These are phyloP conservation scores for Distichodus sexfasciatus DNA, from an alignment of 2,797 vertebrate genomes.

Conservation along the genomic window DNA sequence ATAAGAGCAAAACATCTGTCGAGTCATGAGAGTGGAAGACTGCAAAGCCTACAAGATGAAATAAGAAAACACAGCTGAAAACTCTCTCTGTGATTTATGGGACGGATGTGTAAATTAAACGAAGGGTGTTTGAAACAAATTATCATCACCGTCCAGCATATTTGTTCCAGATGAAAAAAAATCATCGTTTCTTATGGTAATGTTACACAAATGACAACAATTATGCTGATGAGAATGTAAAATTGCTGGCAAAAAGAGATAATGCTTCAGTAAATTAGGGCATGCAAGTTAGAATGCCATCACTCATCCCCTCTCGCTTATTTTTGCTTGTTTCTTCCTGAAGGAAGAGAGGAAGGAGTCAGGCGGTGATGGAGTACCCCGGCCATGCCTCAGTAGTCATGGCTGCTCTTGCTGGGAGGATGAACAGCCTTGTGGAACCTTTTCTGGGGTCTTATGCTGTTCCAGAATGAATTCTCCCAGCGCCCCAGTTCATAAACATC, in stretches of 20 bases:
- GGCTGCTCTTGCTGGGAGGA: conserved; percentile 52
- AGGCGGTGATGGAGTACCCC: conserved; percentile 45
- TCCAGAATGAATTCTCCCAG: not conserved
- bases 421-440: conserved; percentile 56
- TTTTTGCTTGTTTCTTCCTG: conserved; percentile 28
- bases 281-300: not conserved
- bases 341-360: conserved; percentile 42
- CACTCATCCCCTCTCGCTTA: conserved; percentile 32
- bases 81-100: not conserved
- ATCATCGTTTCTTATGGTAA: conserved; percentile 21
- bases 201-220: conserved; percentile 28
- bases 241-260: conserved; percentile 10
- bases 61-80: conserved; percentile 2
- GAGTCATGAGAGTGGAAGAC: not conserved
- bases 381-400: conserved; percentile 23
- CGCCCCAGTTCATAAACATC: not conserved
- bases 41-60: not conserved
- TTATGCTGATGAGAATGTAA: conserved; percentile 5
- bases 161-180: conserved; percentile 29
- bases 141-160: conserved; percentile 22
- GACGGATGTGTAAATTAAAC: conserved; percentile 12
- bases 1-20: not conserved
- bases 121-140: conserved; percentile 20
- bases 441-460: conserved; percentile 20
- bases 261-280: conserved; percentile 6